Base-by-base conservation (phyloP, 2,888 invertebrate species). In the Tridacna gigas region DNA sequence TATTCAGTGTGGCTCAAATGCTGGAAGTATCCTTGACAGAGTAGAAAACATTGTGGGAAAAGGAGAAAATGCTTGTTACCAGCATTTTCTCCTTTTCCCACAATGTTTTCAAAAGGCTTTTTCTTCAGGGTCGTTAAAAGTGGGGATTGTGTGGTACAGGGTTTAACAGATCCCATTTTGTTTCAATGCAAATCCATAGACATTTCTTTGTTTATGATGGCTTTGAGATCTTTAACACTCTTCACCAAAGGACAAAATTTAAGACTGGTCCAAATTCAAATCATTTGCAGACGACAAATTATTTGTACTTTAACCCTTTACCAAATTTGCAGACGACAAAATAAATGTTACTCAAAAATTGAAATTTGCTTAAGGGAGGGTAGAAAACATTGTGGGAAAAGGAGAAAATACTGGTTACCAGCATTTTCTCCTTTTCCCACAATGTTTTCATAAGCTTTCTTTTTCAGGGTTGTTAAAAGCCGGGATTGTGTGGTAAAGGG, bases 151-250 rank as follows among this genome's bases (percentile, higher is more conserved):
- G n/a, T n/a, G n/a, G n/a, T n/a, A n/a, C n/a, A n/a, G n/a, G n/a
- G n/a, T n/a, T n/a, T n/a, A 56, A 20, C 20, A 18, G 20, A 9
- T 56, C 2, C 2, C n/a, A 56, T 56, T 3, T 56, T 18, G n/a
- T n/a, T 4, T 56, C 1, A 56, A 9, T 56, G 18, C n/a, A 3
- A 56, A 5, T 56, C 2, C 2, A 1, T 56, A 9, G 18, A 20
- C 20, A 37, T 37, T 74, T 26, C 61, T 61, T 74, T 74, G 60
- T 60, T 74, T n/a, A n/a, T n/a, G n/a, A n/a, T n/a, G n/a, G n/a
- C n/a, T n/a, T n/a, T n/a, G n/a, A n/a, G n/a, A n/a, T n/a, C n/a
- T n/a, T n/a, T n/a, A n/a, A n/a, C 25, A 51, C 37, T 48, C 25
- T 48, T 48, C 12, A 20, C 15, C 25, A 45, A 48, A 71, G 22